Evolutionary conservation across 2,888 invertebrate genomes (phyloP).

Genomic region (Drosophila koepferae): DNA sequence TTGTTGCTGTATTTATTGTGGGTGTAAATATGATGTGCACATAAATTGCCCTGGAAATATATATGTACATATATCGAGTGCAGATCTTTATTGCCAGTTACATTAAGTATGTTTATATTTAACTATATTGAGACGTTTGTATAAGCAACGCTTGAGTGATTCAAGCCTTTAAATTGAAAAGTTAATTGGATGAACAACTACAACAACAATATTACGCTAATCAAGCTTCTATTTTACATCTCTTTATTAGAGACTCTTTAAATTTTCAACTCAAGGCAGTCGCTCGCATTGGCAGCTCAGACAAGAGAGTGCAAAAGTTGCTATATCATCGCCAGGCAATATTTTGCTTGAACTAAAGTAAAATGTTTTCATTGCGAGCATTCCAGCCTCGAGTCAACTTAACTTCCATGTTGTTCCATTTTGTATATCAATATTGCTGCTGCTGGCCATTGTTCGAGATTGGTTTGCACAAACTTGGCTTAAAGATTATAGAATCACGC

Average conservation of each 20-base stretch:
- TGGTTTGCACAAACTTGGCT: not conserved
- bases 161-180: not conserved
- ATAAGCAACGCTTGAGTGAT: not conserved
- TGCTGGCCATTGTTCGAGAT: not conserved
- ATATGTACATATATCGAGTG: not conserved
- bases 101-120: not conserved
- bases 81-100: not conserved
- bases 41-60: constrained; percentile 12
- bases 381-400: no score
- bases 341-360: no score
- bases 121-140: not conserved
- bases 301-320: no score
- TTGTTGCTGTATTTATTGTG: constrained; percentile 13
- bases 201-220: no score
- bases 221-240: no score
- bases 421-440: not conserved
- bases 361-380: no score
- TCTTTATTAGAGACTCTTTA: no score
- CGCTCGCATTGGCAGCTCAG: no score
- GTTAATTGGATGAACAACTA: not conserved
- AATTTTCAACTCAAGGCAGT: no score
- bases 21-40: constrained; percentile 10
- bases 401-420: no score
- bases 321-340: no score
- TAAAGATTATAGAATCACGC: not conserved